Base-by-base conservation (phyloP, 2,113 vertebrate genomes). In the Aegithalos caudatus region DNA sequence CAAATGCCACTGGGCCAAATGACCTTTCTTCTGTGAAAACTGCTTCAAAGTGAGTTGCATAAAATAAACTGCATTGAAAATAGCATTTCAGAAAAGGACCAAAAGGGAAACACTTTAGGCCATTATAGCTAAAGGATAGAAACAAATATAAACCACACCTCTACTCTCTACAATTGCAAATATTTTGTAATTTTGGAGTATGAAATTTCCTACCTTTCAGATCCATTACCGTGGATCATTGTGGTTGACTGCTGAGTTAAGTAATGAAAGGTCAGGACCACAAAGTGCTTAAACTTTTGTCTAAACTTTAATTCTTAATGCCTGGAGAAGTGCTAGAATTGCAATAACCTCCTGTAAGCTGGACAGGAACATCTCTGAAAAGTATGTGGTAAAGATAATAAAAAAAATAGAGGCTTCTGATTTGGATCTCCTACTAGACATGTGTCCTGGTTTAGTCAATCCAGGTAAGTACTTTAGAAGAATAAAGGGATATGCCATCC, bases 1-100 rank as follows among this genome's bases (percentile, higher is more conserved):
- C 87, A 76, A 93, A 38, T 69, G 53, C 62, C 37, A 73, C 50
- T 54, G 58, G 78, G 74, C 94, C 82, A 95, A 93, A 95, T 94
- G 60, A 86, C 89, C 79, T 96, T 94, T 71, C 91, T 93, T 90
- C 88, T 94, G 91, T 95, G 73, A 94, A 93, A 90, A 51, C 54
- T 40, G 67, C 72, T 81, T 94, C 67, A 67, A 88, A 92, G 51
- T 56, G 33, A 73, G 70, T 67, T 74, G 81, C 51, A 42, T 66
- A 77, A 72, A 86, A 38, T 67, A 70, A 91, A 66, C 20, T 65
- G 58, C 50, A 38, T 25, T 73, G 71, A 66, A 91, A 94, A 58
- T 29, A 88, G 51, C 29, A 62, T 92, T 94, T 60, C 83, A 81
- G 51, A 51, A 61, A 90, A 66, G 64, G 81, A 17, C 56, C 66